Conservation (phyloP, 2,888 invertebrate genomes). For the Chaetoderma sp. region DNA sequence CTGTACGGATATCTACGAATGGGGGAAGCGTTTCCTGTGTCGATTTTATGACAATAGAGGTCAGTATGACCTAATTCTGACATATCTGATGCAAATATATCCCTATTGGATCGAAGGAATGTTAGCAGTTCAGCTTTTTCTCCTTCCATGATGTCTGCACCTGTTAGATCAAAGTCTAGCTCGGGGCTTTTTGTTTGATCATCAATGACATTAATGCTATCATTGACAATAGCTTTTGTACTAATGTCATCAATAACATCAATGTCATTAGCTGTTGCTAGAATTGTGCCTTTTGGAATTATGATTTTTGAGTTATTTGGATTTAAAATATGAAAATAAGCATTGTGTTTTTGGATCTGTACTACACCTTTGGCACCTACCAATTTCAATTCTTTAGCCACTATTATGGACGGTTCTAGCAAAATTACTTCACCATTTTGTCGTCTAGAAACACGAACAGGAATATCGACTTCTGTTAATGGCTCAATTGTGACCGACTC, state of each 20-base stretch:
- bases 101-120: background rate
- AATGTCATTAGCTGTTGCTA: constrained; percentile 22
- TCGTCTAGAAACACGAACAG: background rate
- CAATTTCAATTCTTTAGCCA: background rate
- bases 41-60: constrained; percentile 32
- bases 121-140: background rate
- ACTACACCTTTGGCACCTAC: constrained; percentile 1
- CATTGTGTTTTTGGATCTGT: background rate
- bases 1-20: constrained; percentile 24
- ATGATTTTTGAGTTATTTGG: constrained; percentile 22
- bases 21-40: constrained; percentile 31
- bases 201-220: background rate
- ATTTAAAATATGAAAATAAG: constrained; percentile 20
- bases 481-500: no score
- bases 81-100: constrained; percentile 21
- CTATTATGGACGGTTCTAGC: background rate
- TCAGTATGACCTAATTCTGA: constrained; percentile 30
- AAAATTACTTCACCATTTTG: background rate
- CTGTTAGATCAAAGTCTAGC: constrained; percentile 11
- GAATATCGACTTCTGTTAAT: background rate
- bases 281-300: constrained; percentile 18
- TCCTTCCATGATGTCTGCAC: constrained; percentile 1
- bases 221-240: no score
- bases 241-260: no score
- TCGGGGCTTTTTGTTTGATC: background rate